A percentile compares a stretch with the other conserved stretches of the same genome.
These are phyloP conservation scores for Dyspetes luteomarginatus DNA, from an alignment of 2,888 invertebrate species.

Conservation along the genomic window DNA sequence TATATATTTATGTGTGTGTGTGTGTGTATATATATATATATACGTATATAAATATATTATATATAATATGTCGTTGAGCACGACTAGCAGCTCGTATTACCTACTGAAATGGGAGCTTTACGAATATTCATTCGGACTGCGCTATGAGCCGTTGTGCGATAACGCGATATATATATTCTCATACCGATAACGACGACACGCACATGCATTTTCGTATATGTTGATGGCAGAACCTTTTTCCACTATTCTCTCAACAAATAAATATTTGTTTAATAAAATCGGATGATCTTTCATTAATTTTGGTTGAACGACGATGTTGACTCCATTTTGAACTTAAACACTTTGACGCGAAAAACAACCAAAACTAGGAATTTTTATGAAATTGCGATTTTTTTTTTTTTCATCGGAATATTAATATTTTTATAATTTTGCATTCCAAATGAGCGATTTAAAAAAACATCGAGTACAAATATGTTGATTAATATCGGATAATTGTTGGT, in stretches of 20 bases:
- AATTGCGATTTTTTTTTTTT: no score
- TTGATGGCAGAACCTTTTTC: neutral
- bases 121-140: conserved; percentile 48
- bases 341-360: no score
- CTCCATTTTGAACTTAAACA: neutral
- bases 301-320: neutral
- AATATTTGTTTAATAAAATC: neutral
- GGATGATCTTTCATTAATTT: neutral
- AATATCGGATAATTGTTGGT: no score
- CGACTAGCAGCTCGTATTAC: conserved; percentile 27
- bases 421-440: no score
- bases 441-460: no score
- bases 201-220: conserved; percentile 15
- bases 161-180: conserved; percentile 53
- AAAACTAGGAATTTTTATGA: no score
- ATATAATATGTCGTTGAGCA: neutral
- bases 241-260: neutral
- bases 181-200: conserved; percentile 46
- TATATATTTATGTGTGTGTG: no score
- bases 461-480: no score
- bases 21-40: no score
- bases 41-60: no score
- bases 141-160: conserved; percentile 38
- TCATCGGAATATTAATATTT: no score
- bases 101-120: conserved; percentile 24